Conservation (phyloP, 2,797 vertebrate genomes). For the Periparus ater region DNA sequence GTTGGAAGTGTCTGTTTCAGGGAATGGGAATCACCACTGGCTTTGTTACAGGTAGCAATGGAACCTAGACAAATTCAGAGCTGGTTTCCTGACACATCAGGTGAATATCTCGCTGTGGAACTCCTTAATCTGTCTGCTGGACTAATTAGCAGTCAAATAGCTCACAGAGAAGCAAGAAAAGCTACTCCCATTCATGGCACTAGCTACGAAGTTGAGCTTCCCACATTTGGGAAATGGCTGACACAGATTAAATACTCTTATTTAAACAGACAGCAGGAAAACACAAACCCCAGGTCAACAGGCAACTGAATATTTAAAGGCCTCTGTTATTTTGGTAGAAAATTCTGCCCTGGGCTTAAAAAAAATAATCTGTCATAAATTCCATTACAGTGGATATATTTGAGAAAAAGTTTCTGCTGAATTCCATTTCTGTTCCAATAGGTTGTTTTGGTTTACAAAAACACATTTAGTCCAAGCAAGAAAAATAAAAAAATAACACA, state of each 20-base stretch:
- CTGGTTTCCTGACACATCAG: neutral
- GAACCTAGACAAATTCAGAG: neutral
- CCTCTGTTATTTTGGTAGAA: neutral
- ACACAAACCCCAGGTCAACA: neutral
- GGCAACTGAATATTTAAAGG: neutral
- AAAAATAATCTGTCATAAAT: neutral
- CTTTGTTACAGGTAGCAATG: neutral
- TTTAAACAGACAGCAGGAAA: neutral
- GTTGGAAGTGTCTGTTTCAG: neutral
- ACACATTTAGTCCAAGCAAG: neutral
- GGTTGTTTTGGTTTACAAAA: neutral
- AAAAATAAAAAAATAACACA: neutral
- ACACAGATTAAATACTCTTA: neutral
- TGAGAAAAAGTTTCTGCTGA: neutral
- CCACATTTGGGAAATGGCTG: neutral
- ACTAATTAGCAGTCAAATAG: neutral
- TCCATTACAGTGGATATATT: neutral
- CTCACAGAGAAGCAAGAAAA: neutral
- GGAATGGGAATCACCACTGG: neutral
- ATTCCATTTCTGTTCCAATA: neutral
- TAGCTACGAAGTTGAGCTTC: neutral
- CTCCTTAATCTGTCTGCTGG: neutral
- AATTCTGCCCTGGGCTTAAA: neutral
- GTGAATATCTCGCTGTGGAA: neutral
- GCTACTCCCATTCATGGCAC: neutral